Evolutionary conservation across 2,888 invertebrate species (phyloP), one percentile per base, ranked within the genome.

Genomic region (Bombylius discolor): DNA sequence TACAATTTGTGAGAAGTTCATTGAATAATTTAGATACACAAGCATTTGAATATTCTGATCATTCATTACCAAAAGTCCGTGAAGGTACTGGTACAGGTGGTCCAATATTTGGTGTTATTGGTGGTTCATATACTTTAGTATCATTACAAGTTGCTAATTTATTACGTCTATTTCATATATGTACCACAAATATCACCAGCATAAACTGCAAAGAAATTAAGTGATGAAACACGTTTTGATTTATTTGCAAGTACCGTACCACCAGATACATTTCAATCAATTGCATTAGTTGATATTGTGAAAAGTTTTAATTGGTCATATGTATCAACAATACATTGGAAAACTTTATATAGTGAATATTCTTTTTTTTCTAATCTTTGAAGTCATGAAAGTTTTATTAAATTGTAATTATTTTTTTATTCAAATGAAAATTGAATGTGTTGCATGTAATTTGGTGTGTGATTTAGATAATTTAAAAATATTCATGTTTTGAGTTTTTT

Each of bases 121-220:
- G 84, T 0, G 84, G 82, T 1, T 81, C 82, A 2, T 84, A 83
- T 68, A 82, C 81, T 63, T 80, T 81, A n/a, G 83, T 84, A 4
- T 82, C 83, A 11, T 73, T 81, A 13, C 78, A 82, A 70, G 83
- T 85, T n/a, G 85, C 85, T 39, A 85, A 86, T 68, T 73, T 86
- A 42, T 70, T 86, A 52, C 76, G 85, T 42, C 75, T 87, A n/a
- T 87, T 84, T 66, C 79, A 80, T 66, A 82, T 84, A n/a, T n/a
- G n/a, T n/a, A 59, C 83, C 84, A 1, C 86, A 86, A 73, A 83
- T 87, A 63, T 81, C 81, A 48, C 84, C 84, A 33, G 85, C 86
- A 1, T 84, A 84, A 23, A 86, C 86, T 3, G 84, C 84, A 48
- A 82, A 83, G 56, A 81, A 82, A 11, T 76, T 86, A 49, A 84